Percentiles rank a stretch among this genome's conserved stretches.
phyloP scores from a whole-genome alignment of 2,888 invertebrate species.

The Apamea epomidion region DNA sequence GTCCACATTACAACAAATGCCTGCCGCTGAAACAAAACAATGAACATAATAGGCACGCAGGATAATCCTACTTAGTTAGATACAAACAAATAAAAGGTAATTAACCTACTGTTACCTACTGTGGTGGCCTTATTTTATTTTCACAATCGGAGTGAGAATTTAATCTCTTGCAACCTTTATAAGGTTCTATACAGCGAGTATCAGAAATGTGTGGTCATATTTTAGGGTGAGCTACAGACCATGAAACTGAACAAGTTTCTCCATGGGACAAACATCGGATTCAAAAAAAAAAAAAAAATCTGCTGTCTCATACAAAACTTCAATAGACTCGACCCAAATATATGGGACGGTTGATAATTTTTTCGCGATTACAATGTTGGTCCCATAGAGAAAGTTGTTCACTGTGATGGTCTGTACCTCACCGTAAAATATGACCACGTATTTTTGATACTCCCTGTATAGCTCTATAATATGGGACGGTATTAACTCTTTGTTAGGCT shows the following conservation, averaged over 20 bases:
- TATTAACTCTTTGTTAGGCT: too few relatives aligned
- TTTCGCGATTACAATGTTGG: too few relatives aligned
- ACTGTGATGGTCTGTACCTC: too few relatives aligned
- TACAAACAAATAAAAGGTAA: conserved; percentile 42
- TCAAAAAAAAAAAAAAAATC: background rate
- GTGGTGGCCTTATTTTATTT: conserved; percentile 20
- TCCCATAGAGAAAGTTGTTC: too few relatives aligned
- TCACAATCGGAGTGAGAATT: conserved; percentile 23
- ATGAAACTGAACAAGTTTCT: background rate
- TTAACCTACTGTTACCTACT: conserved; percentile 48
- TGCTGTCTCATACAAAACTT: background rate
- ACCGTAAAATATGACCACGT: too few relatives aligned
- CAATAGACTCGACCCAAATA: too few relatives aligned
- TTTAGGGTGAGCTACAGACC: background rate
- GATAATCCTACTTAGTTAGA: conserved; percentile 41
- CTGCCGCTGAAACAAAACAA: conserved; percentile 19
- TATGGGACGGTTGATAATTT: too few relatives aligned
- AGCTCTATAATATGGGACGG: background rate
- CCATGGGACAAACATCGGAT: background rate
- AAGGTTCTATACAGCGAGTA: background rate
- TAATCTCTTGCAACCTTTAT: conserved; percentile 4
- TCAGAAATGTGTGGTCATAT: background rate
- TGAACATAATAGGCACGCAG: conserved; percentile 22
- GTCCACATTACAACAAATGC: conserved; percentile 19
- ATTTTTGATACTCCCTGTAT: background rate